Evolutionary conservation across 2,888 invertebrate genomes (phyloP).

Genomic region (Agrenia bidenticulata): DNA sequence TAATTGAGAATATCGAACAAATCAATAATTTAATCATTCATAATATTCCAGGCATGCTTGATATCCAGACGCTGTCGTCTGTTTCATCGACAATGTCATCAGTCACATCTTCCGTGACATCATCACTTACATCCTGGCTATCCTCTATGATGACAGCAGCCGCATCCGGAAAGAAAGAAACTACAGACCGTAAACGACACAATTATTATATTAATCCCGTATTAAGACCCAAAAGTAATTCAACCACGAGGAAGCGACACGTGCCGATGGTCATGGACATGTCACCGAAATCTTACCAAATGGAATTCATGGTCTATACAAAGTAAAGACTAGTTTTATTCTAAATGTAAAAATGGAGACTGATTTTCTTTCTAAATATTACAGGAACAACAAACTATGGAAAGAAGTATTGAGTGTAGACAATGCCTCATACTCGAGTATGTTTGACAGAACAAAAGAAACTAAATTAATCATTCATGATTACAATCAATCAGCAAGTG

Average conservation of each 20-base stretch:
- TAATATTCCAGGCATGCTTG: too few species aligned
- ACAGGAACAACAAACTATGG: slow-evolving; percentile 27
- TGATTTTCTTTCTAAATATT: neutral
- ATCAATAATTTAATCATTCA: too few species aligned
- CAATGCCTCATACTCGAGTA: slow-evolving; percentile 28
- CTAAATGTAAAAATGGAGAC: neutral
- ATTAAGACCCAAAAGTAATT: slow-evolving; percentile 19
- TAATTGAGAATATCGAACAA: neutral
- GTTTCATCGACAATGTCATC: neutral
- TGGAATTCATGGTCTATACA: slow-evolving; percentile 33
- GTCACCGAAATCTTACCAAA: slow-evolving; percentile 30
- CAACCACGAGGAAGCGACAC: slow-evolving; percentile 20
- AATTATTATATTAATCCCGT: slow-evolving; percentile 29
- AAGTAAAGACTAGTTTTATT: slow-evolving; percentile 20
- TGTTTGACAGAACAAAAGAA: slow-evolving; percentile 27
- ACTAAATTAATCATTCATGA: slow-evolving; percentile 49
- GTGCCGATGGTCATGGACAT: slow-evolving; percentile 33
- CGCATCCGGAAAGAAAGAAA: neutral
- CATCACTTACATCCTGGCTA: neutral
- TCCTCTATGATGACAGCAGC: neutral
- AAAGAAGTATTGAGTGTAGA: slow-evolving; percentile 23
- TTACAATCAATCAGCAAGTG: slow-evolving; percentile 40
- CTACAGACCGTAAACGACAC: slow-evolving; percentile 26
- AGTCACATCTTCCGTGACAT: neutral
- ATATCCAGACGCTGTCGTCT: too few species aligned